These are phyloP conservation scores for Cathartes aura DNA, from an alignment of 2,113 vertebrate species.

Conservation along the genomic window DNA sequence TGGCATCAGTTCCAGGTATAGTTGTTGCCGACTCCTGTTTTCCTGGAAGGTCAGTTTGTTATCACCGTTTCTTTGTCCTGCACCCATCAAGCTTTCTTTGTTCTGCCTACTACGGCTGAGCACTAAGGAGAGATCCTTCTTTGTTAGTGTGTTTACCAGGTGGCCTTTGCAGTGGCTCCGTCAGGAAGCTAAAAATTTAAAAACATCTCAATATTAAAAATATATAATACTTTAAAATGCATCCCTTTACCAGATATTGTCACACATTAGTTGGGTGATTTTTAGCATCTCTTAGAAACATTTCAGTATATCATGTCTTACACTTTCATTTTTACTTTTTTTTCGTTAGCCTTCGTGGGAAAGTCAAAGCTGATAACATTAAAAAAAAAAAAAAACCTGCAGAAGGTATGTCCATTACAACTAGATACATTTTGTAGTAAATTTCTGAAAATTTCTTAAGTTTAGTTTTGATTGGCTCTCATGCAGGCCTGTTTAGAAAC, in stretches of 20 bases:
- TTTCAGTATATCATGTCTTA: neutral
- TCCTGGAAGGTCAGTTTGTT: neutral
- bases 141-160: neutral
- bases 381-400: neutral
- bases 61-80: neutral
- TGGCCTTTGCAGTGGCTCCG: neutral
- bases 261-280: neutral
- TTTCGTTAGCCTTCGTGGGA: neutral
- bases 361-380: neutral
- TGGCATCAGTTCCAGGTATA: neutral
- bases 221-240: neutral
- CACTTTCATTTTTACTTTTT: neutral
- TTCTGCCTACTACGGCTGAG: neutral
- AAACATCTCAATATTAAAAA: neutral
- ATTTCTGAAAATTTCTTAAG: neutral
- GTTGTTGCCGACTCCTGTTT: neutral
- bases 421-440: neutral
- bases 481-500: neutral
- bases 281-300: neutral
- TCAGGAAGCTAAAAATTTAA: neutral
- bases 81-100: neutral
- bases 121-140: neutral
- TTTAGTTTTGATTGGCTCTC: neutral
- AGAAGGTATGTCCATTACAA: neutral
- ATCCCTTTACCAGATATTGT: neutral